phyloP scores from a whole-genome alignment of 1,140 invertebrate species.

The Brachionus paranguensis region DNA sequence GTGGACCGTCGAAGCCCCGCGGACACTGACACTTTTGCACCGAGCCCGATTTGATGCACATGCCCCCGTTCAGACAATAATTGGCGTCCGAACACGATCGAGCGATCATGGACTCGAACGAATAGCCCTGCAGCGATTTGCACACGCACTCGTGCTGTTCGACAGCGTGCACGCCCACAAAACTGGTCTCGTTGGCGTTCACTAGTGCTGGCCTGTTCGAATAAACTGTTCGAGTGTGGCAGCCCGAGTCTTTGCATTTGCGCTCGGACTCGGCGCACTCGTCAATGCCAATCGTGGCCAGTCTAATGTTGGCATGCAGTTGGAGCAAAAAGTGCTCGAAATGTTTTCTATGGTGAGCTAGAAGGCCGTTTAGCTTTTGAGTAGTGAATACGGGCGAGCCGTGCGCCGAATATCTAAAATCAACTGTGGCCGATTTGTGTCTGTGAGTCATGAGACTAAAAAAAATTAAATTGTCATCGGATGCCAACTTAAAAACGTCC shows the following conservation, averaged over 20 bases:
- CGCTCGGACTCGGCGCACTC: constrained; percentile 91
- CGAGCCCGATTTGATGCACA: constrained; percentile 70
- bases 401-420: constrained; percentile 86
- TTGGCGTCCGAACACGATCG: constrained; percentile 70
- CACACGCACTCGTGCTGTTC: constrained; percentile 77
- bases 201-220: constrained; percentile 80
- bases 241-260: constrained; percentile 82
- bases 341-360: constrained; percentile 83
- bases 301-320: constrained; percentile 84
- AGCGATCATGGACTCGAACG: constrained; percentile 44
- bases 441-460: constrained; percentile 24
- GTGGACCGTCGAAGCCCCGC: constrained; percentile 79
- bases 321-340: constrained; percentile 50
- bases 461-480: not conserved
- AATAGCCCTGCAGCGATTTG: constrained; percentile 43
- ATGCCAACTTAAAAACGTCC: not conserved
- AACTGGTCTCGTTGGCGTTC: constrained; percentile 87
- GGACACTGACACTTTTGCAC: constrained; percentile 78
- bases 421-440: constrained; percentile 49
- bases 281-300: constrained; percentile 94
- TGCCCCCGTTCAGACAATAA: constrained; percentile 87
- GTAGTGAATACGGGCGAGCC: constrained; percentile 91
- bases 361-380: constrained; percentile 82
- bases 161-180: constrained; percentile 83
- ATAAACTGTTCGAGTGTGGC: constrained; percentile 82